A percentile compares a stretch with the other conserved stretches of the same genome.
Conservation (phyloP, 2,888 invertebrate genomes). For the Acronicta alni region DNA sequence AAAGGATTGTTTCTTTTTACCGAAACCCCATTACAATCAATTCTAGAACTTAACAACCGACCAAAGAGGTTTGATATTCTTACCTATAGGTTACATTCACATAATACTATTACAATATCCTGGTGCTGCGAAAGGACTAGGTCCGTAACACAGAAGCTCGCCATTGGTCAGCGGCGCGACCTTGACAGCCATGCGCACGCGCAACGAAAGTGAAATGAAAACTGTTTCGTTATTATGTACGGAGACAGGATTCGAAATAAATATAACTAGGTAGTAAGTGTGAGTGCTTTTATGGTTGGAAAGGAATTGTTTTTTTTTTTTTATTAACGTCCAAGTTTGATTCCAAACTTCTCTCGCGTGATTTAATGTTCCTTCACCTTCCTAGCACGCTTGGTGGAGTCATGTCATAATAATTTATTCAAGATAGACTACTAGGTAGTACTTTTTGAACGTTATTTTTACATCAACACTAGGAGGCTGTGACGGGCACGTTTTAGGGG, state of each 20-base stretch:
- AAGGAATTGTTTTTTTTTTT: slow-evolving; percentile 14
- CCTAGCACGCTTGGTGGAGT: too few relatives aligned
- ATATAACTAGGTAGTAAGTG: neutral
- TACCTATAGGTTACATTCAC: slow-evolving; percentile 9
- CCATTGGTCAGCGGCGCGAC: slow-evolving; percentile 48
- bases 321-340: too few relatives aligned
- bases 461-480: too few relatives aligned
- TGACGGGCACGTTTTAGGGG: too few relatives aligned
- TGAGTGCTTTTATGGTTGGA: neutral
- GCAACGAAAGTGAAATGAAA: slow-evolving; percentile 72
- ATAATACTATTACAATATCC: slow-evolving; percentile 23
- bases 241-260: slow-evolving; percentile 5
- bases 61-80: slow-evolving; percentile 12
- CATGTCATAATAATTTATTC: too few relatives aligned
- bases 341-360: too few relatives aligned
- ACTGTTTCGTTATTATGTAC: slow-evolving; percentile 4
- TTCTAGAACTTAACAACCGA: slow-evolving; percentile 8
- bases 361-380: too few relatives aligned
- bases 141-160: slow-evolving; percentile 33
- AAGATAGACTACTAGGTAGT: too few relatives aligned
- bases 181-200: slow-evolving; percentile 64
- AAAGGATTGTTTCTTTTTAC: too few relatives aligned
- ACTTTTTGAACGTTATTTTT: too few relatives aligned
- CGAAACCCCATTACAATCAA: too few relatives aligned
- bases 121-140: slow-evolving; percentile 27